Percentiles rank a stretch among this genome's conserved stretches.
phyloP scores from a whole-genome alignment of 2,113 vertebrate species.

The Ciconia boyciana region DNA sequence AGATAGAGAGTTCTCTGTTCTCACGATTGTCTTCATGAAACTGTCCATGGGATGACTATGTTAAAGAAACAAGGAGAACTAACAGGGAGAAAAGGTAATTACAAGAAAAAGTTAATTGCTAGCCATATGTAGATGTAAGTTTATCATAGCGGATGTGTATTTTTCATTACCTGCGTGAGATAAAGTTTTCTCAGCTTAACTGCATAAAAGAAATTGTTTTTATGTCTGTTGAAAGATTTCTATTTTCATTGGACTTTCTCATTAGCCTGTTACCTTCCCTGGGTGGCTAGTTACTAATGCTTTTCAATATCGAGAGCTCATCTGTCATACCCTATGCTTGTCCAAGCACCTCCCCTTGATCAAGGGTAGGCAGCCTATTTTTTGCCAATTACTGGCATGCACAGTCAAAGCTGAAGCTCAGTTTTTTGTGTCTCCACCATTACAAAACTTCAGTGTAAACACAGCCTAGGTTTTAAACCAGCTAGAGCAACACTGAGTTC shows the following conservation, averaged over 20 bases:
- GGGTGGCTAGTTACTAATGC: not conserved
- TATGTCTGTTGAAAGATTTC: not conserved
- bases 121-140: fast-evolving
- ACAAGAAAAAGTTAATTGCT: not conserved
- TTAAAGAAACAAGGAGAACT: not conserved
- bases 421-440: not conserved
- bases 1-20: not conserved
- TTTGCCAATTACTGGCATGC: not conserved
- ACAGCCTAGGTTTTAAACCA: not conserved
- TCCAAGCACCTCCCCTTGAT: not conserved
- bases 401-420: not conserved
- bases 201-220: not conserved
- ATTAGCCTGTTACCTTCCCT: not conserved
- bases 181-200: not conserved
- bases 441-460: not conserved
- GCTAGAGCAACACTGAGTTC: not conserved
- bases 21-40: not conserved
- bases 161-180: not conserved
- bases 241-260: not conserved
- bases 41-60: not conserved
- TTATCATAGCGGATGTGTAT: not conserved
- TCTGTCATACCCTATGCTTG: not conserved
- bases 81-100: not conserved
- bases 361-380: not conserved
- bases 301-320: not conserved